Conservation (phyloP, 1,140 invertebrate species). For the Gryllus bimaculatus region DNA sequence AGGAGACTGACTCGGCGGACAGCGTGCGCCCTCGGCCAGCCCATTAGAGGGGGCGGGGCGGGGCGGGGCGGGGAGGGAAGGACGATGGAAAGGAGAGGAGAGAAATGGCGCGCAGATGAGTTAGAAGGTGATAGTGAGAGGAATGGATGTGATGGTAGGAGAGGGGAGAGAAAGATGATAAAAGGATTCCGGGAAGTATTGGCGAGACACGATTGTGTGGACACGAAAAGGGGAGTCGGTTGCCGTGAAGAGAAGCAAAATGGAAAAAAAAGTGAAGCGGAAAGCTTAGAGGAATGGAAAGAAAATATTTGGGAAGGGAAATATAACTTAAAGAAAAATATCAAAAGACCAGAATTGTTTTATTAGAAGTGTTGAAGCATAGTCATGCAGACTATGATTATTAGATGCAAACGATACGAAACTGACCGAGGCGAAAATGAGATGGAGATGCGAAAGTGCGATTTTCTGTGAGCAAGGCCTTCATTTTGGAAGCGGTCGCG, state of each 20-base stretch:
- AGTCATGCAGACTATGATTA: no score
- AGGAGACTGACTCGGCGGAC: no score
- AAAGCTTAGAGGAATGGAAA: not conserved
- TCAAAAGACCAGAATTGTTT: not conserved
- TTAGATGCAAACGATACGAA: no score
- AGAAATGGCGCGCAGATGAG: not conserved
- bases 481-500: not conserved
- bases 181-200: not conserved
- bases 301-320: not conserved
- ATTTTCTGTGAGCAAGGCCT: not conserved
- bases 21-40: no score
- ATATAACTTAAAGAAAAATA: not conserved
- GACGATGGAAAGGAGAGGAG: conserved; percentile 9
- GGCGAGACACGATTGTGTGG: not conserved
- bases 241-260: not conserved
- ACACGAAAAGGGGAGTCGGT: not conserved
- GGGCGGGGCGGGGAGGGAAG: not conserved
- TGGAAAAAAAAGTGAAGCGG: not conserved
- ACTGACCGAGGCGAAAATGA: no score
- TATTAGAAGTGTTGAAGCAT: no score
- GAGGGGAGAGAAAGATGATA: not conserved
- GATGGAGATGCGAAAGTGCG: no score
- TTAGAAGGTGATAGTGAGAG: not conserved
- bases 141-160: not conserved
- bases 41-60: not conserved